Conservation (phyloP, 2,797 vertebrate species). For the Cossypha polioptera region DNA sequence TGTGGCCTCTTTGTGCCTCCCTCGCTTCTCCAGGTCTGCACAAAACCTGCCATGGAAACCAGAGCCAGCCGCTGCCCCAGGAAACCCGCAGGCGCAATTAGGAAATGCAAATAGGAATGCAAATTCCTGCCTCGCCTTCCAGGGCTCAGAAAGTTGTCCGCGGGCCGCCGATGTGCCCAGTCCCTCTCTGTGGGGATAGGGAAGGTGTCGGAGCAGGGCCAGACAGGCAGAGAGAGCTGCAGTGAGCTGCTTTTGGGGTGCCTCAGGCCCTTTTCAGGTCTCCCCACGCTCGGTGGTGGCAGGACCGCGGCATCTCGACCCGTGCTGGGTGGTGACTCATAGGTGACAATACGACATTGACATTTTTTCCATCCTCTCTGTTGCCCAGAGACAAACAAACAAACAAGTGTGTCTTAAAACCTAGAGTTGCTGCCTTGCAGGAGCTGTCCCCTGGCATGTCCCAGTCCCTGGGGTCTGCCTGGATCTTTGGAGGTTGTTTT, state of each 20-base stretch:
- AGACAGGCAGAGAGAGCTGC: neutral
- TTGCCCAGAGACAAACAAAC: constrained; percentile 48
- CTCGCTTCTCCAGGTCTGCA: neutral
- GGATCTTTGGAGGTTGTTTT: accelerated
- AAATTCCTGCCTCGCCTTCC: neutral
- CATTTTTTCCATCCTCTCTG: constrained; percentile 9
- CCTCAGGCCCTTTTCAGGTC: accelerated
- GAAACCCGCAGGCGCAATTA: constrained; percentile 54
- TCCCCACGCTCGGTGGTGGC: accelerated
- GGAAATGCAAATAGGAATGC: constrained; percentile 59
- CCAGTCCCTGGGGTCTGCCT: neutral
- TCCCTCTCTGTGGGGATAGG: neutral
- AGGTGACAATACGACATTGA: constrained; percentile 40
- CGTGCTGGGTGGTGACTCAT: neutral
- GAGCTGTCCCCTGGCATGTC: neutral
- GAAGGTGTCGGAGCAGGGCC: neutral
- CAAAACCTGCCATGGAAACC: constrained; percentile 67
- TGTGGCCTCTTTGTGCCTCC: constrained; percentile 55
- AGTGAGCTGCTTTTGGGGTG: neutral
- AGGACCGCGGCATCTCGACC: neutral
- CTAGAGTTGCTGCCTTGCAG: neutral
- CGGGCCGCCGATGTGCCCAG: neutral
- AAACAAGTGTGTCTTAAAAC: constrained; percentile 10
- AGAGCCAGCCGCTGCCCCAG: constrained; percentile 28
- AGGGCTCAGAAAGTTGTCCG: neutral